Conservation (phyloP, 2,888 invertebrate genomes). For the Tenthredo scrophulariae region DNA sequence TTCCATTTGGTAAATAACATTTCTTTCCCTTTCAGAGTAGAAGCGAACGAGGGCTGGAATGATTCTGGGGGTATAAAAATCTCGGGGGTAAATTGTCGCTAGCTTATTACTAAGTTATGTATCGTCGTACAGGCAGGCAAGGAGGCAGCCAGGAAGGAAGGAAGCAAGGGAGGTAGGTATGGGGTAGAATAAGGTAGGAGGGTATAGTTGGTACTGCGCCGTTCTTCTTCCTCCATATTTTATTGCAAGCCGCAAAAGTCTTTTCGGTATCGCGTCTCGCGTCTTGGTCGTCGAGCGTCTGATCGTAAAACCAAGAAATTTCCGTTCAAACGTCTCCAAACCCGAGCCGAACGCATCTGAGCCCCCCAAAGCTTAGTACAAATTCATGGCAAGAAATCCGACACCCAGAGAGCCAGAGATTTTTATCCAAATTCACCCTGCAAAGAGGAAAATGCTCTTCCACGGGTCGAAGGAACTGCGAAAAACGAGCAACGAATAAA, state of each 20-base stretch:
- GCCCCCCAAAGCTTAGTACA: slow-evolving; percentile 65
- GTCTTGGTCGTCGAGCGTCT: slow-evolving; percentile 15
- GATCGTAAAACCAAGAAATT: slow-evolving; percentile 66
- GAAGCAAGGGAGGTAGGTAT: neutral
- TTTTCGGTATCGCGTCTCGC: slow-evolving; percentile 26
- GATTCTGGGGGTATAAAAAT: slow-evolving; percentile 11
- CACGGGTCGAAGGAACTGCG: neutral
- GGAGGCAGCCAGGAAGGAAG: neutral
- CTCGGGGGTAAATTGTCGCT: slow-evolving; percentile 23
- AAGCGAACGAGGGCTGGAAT: neutral
- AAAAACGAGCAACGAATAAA: neutral
- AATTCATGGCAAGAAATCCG: slow-evolving; percentile 64
- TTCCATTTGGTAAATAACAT: slow-evolving; percentile 9
- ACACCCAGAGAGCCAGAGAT: slow-evolving; percentile 18
- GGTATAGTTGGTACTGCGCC: neutral
- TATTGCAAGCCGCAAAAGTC: slow-evolving; percentile 34
- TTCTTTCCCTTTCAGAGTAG: neutral
- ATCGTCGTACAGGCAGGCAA: neutral
- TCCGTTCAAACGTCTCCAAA: slow-evolving; percentile 65
- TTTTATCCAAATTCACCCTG: slow-evolving; percentile 9
- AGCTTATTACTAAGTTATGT: slow-evolving; percentile 25
- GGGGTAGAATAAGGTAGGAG: slow-evolving; percentile 4
- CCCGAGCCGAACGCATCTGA: slow-evolving; percentile 62
- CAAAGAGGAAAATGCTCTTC: neutral
- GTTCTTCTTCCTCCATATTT: slow-evolving; percentile 36